A percentile compares a stretch with the other conserved stretches of the same genome.
These are phyloP conservation scores for Chromobotia macracanthus DNA, from an alignment of 2,797 vertebrate species.

Conservation along the genomic window DNA sequence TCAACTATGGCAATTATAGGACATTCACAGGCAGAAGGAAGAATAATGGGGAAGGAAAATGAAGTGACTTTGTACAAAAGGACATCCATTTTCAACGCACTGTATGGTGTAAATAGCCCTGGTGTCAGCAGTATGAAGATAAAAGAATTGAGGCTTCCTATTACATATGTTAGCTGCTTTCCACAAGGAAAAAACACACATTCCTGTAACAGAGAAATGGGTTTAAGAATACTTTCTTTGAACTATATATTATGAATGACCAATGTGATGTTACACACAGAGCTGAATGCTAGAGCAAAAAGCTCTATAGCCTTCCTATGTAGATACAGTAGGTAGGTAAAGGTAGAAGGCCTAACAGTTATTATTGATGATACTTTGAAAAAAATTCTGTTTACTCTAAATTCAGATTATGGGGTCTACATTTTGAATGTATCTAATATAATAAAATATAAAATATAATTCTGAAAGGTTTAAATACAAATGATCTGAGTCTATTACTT, in stretches of 20 bases:
- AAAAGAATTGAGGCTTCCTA: conserved; percentile 52
- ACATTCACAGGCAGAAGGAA: conserved; percentile 65
- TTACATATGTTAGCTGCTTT: conserved; percentile 49
- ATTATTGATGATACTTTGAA: neutral
- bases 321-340: neutral
- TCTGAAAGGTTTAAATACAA: conserved; percentile 1
- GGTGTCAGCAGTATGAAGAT: conserved; percentile 58
- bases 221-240: conserved; percentile 14
- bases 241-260: neutral
- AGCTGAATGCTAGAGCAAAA: neutral
- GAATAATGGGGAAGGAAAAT: conserved; percentile 65
- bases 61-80: conserved; percentile 63
- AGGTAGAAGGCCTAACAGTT: neutral
- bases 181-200: conserved; percentile 18
- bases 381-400: no score
- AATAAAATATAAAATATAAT: no score
- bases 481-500: neutral
- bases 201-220: conserved; percentile 35
- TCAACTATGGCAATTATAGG: conserved; percentile 73
- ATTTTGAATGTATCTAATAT: neutral
- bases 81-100: conserved; percentile 54
- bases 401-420: neutral
- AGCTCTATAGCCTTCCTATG: neutral
- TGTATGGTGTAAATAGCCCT: conserved; percentile 56
- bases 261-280: neutral